Percentiles rank a stretch among this genome's conserved stretches.
Conservation (phyloP, 2,797 vertebrate genomes). For the Cheirogaleus major region DNA sequence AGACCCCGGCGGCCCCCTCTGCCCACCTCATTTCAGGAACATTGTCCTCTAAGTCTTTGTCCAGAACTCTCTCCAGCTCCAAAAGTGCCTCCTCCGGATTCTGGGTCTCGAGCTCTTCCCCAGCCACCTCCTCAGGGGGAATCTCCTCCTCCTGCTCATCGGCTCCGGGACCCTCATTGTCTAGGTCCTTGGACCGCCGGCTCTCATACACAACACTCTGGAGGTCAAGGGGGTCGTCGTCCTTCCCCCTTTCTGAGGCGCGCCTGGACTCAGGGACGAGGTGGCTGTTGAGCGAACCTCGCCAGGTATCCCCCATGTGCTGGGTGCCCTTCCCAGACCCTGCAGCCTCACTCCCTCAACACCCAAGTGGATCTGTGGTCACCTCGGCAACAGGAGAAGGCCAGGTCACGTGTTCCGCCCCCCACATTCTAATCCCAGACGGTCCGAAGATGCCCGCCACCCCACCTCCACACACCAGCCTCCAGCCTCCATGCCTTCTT, state of each 20-base stretch:
- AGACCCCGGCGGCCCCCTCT: fast-evolving
- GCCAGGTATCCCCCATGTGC: constrained; percentile 34
- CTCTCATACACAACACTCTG: fast-evolving
- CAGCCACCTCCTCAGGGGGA: neutral
- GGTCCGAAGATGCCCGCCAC: neutral
- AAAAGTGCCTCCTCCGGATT: fast-evolving
- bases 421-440: constrained; percentile 1
- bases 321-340: neutral
- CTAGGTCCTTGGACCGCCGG: neutral
- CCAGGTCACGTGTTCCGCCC: neutral
- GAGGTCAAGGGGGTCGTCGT: fast-evolving
- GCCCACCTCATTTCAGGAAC: constrained; percentile 58
- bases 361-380: constrained; percentile 48
- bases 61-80: neutral
- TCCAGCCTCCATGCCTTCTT: neutral
- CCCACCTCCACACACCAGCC: neutral
- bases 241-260: fast-evolving
- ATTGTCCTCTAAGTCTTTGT: neutral
- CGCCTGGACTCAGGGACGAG: fast-evolving
- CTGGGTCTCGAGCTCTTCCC: fast-evolving
- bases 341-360: neutral
- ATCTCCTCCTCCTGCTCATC: neutral
- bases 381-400: constrained; percentile 28
- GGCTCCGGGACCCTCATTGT: fast-evolving
- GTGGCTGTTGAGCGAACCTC: fast-evolving